Evolutionary conservation across 2,797 vertebrate species (phyloP), one percentile per base, ranked within the genome.

Genomic region (Tragopan temminckii): DNA sequence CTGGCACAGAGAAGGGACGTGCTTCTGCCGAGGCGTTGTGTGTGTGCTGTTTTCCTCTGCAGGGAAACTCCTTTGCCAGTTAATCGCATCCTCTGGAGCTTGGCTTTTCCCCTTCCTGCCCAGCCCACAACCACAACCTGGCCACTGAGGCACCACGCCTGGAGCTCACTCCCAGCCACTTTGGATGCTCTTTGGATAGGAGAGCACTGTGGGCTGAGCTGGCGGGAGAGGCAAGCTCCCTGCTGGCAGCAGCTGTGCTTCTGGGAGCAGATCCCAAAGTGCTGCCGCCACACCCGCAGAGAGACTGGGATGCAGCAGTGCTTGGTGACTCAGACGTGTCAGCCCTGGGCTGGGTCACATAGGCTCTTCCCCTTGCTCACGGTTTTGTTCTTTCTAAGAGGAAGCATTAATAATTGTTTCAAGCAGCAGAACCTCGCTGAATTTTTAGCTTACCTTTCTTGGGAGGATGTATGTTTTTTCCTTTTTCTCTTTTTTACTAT

Each of bases 141-240:
- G 16, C 55, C 0, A 0, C 14, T 33, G 3, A 1, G 0, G n/a
- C 36, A 24, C 29, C 0, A 0, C 24, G 52, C 59, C 58, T 18
- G 3, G 36, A 50, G 50, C 48, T 67, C 36, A 20, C 2, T 2
- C 43, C 45, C 53, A 36, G 61, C 46, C 68, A 46, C 67, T 50
- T 6, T 10, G 71, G 76, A 10, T 76, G 74, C 74, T 40, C 5
- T 29, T 12, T 29, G 13, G 46, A 57, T 52, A 48, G 62, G 72
- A 66, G 38, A 53, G 52, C 67, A 13, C 18, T 0, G 8, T 0
- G 0, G 61, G 17, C 27, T n/a, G 76, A 66, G 53, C 35, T 62
- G 48, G 58, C 1, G 7, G 35, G 55, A 77, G 59, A 35, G 48
- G 24, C 31, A 0, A 10, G 63, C 40, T 95, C 68, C 19, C n/a